A percentile compares a stretch with the other conserved stretches of the same genome.
These are phyloP conservation scores for Onychomys arenicola DNA, from an alignment of 2,797 vertebrate species.

Conservation along the genomic window DNA sequence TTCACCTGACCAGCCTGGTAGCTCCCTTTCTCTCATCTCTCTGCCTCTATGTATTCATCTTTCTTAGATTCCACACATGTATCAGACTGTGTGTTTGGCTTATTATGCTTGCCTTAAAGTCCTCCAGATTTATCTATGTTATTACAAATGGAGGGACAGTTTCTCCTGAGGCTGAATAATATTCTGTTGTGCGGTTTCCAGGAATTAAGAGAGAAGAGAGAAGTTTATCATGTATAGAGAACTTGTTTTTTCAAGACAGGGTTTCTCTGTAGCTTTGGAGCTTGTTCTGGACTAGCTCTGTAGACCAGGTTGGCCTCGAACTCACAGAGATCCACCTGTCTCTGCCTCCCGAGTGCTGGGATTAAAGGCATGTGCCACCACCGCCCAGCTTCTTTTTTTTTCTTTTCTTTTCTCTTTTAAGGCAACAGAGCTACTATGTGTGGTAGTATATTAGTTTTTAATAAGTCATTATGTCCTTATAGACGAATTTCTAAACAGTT, in stretches of 20 bases:
- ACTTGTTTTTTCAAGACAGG: neutral
- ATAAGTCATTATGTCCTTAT: neutral
- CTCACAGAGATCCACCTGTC: too few relatives aligned
- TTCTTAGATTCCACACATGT: neutral
- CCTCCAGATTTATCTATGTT: neutral
- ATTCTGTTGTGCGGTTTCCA: neutral
- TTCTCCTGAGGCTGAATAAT: neutral
- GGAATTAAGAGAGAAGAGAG: neutral
- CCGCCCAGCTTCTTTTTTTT: too few relatives aligned
- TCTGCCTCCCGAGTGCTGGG: too few relatives aligned
- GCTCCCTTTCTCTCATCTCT: neutral
- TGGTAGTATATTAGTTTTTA: neutral
- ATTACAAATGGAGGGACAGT: neutral
- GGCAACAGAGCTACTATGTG: neutral
- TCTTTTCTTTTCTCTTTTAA: neutral
- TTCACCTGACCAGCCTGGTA: neutral
- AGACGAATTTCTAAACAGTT: too few relatives aligned
- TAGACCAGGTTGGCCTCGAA: too few relatives aligned
- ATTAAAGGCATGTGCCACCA: too few relatives aligned
- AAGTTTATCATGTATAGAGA: neutral
- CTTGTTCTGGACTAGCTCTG: too few relatives aligned
- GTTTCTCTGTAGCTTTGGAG: too few relatives aligned
- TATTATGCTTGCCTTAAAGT: neutral
- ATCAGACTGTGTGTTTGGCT: neutral
- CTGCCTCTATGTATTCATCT: neutral